Evolutionary conservation across 2,797 vertebrate genomes (phyloP), one percentile per base, ranked within the genome.

Genomic region (Peromyscus attwateri): DNA sequence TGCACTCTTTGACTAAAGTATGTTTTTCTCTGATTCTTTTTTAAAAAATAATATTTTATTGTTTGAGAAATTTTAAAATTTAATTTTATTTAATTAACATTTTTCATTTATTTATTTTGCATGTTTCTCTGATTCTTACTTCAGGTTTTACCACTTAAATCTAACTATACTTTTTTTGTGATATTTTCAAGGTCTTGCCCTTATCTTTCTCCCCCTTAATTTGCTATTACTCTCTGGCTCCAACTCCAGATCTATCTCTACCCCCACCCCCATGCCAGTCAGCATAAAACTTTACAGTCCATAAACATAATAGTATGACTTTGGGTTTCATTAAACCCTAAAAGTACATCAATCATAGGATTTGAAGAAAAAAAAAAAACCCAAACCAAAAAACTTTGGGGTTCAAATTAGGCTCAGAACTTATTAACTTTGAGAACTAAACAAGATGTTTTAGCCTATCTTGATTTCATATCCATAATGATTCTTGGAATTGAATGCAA

Each of bases 141-240:
- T 71, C 62, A 94, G 37, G 14, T 71, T 95, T 95, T 87, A 66
- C n/a, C 49, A 31, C 43, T 57, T 85, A 89, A 76, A 85, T 76
- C 23, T n/a, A n/a, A 68, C 21, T 29, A 37, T n/a, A 92, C 66
- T 75, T 92, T 84, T 89, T 70, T 34, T 77, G 40, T 71, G n/a
- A 73, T 64, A 37, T 75, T 79, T 80, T 70, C 81, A 70, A 87
- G 81, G 21, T 29, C 34, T 75, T 81, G 21, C 57, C 21, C 16
- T 55, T 49, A 21, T 13, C 37, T 27, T 77, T n/a, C 34, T 12
- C 40, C 40, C 46, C 52, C 12, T 19, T 71, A 88, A 64, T 84
- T 94, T 73, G 76, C 55, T 84, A 66, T n/a, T 43, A 79, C 27
- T 91, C 31, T 71, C 46, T n/a, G 19, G n/a, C 13, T 84, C 92